Evolutionary conservation across 1,140 invertebrate genomes (phyloP), one percentile per base, ranked within the genome.

Genomic region (Helicoverpa armigera): DNA sequence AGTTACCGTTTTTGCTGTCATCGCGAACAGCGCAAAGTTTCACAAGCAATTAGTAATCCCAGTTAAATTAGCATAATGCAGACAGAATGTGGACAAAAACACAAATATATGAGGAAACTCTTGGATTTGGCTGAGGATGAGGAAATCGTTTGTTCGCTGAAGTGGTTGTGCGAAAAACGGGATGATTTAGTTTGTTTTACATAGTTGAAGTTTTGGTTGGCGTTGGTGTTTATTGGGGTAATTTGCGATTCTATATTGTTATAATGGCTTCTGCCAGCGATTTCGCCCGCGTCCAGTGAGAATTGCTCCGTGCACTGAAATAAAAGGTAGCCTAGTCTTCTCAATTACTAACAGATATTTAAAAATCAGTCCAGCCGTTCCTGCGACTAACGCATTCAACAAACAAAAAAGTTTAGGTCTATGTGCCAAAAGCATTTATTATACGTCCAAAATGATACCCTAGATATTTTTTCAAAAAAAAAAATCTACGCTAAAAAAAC

Each of bases 51-150:
- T 79, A 79, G 65, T 79, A 69, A 70, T 79, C 70, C 76, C 67
- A 58, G 35, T 58, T 50, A 50, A 50, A 79, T 79, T 79, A 79
- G 51, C 63, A 79, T 79, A 79, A 70, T 79, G 76, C 13, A 79
- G 54, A 60, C 54, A 35, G 4, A 58, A 12, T 70, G 35, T 65
- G 16, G 14, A 54, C 54, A 79, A 79, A 79, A 79, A 69, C 50
- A 70, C 76, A 79, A 79, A 79, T 79, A 35, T 79, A 79, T 70
- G 76, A n/a, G 76, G 54, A 58, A 79, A 79, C 76, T 79, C 31
- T 43, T 29, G n/a, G 51, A 53, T 35, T 79, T 79, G 18, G 48
- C 54, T 35, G 70, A 43, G 35, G 35, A 51, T 13, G 61, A 18
- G 53, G 31, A 43, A 65, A 53, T 31, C 53, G 63, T 79, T 56